These are phyloP conservation scores for Hoplostethus mediterraneus DNA, from an alignment of 2,797 vertebrate species.

Conservation along the genomic window DNA sequence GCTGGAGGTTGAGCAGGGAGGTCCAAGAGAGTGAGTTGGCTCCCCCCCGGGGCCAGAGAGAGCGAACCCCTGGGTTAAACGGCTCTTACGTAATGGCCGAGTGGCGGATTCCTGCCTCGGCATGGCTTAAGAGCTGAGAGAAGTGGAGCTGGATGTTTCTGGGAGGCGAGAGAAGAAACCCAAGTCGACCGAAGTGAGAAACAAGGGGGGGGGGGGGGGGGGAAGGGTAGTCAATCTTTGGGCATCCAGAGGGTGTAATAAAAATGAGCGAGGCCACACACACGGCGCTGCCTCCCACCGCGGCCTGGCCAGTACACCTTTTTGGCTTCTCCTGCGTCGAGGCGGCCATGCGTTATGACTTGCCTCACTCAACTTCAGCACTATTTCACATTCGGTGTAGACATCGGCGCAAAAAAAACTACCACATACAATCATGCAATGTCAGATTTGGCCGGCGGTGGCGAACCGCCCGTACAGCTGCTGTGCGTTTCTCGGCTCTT, in stretches of 20 bases:
- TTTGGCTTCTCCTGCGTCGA: slow-evolving; percentile 19
- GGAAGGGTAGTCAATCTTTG: slow-evolving; percentile 22
- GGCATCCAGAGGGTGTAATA: slow-evolving; percentile 31
- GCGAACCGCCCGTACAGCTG: slow-evolving; percentile 7
- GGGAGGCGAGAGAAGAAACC: slow-evolving; percentile 41
- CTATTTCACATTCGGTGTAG: slow-evolving; percentile 23
- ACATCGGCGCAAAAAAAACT: slow-evolving; percentile 2
- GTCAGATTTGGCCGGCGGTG: neutral
- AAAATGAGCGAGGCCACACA: slow-evolving; percentile 55
- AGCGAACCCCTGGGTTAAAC: slow-evolving; percentile 32
- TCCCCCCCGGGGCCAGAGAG: slow-evolving; percentile 13
- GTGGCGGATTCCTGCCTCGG: slow-evolving; percentile 51
- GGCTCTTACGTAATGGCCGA: slow-evolving; percentile 47
- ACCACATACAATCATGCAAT: neutral
- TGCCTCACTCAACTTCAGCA: neutral
- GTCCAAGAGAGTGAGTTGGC: slow-evolving; percentile 12
- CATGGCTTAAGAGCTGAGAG: slow-evolving; percentile 23
- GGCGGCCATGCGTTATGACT: slow-evolving; percentile 18
- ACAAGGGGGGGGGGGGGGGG: slow-evolving; percentile 26
- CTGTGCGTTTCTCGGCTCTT: slow-evolving; percentile 32
- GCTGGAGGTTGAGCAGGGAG: neutral
- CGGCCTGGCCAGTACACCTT: slow-evolving; percentile 3
- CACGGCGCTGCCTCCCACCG: slow-evolving; percentile 10
- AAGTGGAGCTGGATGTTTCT: slow-evolving; percentile 44
- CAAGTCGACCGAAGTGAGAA: slow-evolving; percentile 26